These are phyloP conservation scores for Illadopsis cleaveri DNA, from an alignment of 2,113 vertebrate species.

Conservation along the genomic window DNA sequence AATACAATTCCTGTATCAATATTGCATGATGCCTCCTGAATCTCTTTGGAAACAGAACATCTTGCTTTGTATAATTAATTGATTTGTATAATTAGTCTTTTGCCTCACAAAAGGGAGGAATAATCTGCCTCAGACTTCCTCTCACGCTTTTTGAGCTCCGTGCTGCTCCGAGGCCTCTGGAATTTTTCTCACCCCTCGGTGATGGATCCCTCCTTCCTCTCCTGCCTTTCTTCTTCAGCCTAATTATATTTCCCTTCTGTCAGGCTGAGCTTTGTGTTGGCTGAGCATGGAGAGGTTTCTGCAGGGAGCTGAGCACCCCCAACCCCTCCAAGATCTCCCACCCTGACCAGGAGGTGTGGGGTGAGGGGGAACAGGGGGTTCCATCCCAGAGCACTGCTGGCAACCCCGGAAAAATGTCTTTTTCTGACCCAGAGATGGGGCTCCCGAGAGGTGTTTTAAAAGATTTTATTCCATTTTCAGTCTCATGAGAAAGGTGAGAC, in stretches of 20 bases:
- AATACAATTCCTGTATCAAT: background rate
- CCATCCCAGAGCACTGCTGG: background rate
- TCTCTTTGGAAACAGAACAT: background rate
- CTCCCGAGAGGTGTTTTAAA: background rate
- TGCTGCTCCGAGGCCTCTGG: background rate
- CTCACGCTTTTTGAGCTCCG: background rate
- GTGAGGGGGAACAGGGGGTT: background rate
- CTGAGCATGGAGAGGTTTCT: background rate
- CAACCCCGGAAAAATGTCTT: background rate
- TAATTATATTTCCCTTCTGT: background rate
- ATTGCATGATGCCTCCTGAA: background rate
- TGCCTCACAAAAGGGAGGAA: background rate
- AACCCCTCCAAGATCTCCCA: background rate
- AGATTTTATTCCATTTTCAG: background rate
- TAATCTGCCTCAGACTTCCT: background rate
- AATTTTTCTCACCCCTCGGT: background rate
- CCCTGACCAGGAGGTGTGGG: rapidly evolving
- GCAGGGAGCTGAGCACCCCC: background rate
- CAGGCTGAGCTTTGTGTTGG: background rate
- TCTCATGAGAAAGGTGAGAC: background rate
- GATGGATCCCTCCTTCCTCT: background rate
- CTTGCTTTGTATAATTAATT: background rate
- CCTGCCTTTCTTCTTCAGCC: background rate
- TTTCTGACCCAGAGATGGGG: background rate
- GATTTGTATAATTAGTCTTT: conserved; percentile 32